Conservation (phyloP, 2,888 invertebrate genomes). For the Calliopum simillimum region DNA sequence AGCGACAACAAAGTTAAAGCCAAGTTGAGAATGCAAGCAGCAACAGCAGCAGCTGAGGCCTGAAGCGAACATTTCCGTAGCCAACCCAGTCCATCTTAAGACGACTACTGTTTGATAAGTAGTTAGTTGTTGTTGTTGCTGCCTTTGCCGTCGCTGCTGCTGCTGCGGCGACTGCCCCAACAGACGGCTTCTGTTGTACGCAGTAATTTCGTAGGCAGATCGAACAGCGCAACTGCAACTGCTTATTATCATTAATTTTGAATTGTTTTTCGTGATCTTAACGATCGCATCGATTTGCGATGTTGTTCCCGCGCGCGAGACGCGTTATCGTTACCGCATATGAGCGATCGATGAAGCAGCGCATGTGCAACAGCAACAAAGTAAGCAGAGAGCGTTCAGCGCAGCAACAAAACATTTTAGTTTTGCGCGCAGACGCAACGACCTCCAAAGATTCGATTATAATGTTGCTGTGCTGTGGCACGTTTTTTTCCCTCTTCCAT, state of each 20-base stretch:
- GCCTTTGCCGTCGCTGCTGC: slow-evolving; percentile 19
- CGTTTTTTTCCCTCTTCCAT: slow-evolving; percentile 25
- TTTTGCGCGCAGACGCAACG: slow-evolving; percentile 27
- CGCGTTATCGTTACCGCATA: slow-evolving; percentile 8
- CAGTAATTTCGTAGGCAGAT: slow-evolving; percentile 65
- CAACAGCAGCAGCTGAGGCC: too few species aligned
- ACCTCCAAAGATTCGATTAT: slow-evolving; percentile 31
- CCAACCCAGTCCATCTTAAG: not conserved
- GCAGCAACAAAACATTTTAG: slow-evolving; percentile 16
- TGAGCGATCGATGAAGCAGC: not conserved
- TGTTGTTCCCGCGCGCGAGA: slow-evolving; percentile 26
- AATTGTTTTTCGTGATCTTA: slow-evolving; percentile 67
- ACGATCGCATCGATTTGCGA: slow-evolving; percentile 62
- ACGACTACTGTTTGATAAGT: slow-evolving; percentile 55
- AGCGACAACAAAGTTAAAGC: slow-evolving; percentile 3
- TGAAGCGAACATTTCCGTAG: too few species aligned
- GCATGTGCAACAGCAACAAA: slow-evolving; percentile 20
- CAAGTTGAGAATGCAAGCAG: too few species aligned
- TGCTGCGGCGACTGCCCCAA: slow-evolving; percentile 47
- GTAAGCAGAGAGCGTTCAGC: not conserved
- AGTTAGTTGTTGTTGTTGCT: slow-evolving; percentile 17
- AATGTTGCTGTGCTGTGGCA: slow-evolving; percentile 21
- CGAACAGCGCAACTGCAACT: slow-evolving; percentile 51
- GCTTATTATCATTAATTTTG: slow-evolving; percentile 68
- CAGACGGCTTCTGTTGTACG: slow-evolving; percentile 67